Percentiles rank a stretch among this genome's conserved stretches.
phyloP scores from a whole-genome alignment of 2,113 vertebrate genomes.

The Salminus brasiliensis region DNA sequence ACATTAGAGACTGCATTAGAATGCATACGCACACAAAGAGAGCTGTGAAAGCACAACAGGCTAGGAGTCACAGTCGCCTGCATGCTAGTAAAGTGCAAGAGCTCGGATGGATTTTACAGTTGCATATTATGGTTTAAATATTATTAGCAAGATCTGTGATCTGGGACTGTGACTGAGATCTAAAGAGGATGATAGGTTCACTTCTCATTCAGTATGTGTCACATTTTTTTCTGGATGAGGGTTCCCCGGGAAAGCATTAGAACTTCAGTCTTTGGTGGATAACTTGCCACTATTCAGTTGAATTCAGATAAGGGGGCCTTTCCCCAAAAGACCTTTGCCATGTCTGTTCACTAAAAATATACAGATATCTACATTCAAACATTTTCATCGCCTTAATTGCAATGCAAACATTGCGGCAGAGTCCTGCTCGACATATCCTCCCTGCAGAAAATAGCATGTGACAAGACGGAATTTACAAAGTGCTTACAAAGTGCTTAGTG shows the following conservation, averaged over 20 bases:
- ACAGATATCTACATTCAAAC: constrained; percentile 43
- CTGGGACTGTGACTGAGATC: too few relatives aligned
- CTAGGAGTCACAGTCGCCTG: background rate
- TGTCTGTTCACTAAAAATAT: constrained; percentile 29
- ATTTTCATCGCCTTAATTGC: constrained; percentile 43
- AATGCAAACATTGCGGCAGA: constrained; percentile 35
- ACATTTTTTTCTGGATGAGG: background rate
- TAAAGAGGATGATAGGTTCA: too few relatives aligned
- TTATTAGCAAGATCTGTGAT: too few relatives aligned
- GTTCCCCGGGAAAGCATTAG: background rate
- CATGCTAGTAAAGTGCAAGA: constrained; percentile 1
- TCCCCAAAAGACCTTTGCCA: background rate
- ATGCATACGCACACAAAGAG: constrained; percentile 24
- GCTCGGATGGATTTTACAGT: background rate
- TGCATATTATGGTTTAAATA: too few relatives aligned
- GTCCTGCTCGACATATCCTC: constrained; percentile 36
- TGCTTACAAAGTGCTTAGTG: constrained; percentile 33
- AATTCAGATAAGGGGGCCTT: constrained; percentile 1
- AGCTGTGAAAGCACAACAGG: background rate
- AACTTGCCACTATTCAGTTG: background rate
- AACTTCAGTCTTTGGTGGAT: background rate
- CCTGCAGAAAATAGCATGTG: constrained; percentile 39
- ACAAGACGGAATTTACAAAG: constrained; percentile 33
- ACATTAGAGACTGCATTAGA: constrained; percentile 30
- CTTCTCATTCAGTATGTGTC: background rate